Conservation (phyloP, 92 coral and sea anemone species). For the Palythoa grandis region DNA sequence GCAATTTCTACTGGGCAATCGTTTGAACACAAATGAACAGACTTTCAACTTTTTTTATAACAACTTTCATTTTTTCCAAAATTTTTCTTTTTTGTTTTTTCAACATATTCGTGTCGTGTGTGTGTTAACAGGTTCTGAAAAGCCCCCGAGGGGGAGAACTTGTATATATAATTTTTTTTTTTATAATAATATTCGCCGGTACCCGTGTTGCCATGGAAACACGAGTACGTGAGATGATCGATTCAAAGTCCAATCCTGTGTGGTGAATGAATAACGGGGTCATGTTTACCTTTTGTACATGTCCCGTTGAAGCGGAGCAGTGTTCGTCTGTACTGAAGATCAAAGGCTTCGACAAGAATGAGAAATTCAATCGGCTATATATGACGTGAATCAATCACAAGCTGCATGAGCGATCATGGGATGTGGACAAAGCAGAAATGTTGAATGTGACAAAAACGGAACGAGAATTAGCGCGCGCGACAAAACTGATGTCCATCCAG, state of each 20-base stretch:
- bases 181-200: too few relatives aligned
- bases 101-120: too few relatives aligned
- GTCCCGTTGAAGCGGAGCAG: not conserved
- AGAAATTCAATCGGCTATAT: not conserved
- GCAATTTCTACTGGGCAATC: too few relatives aligned
- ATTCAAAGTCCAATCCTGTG: not conserved
- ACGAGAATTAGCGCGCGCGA: not conserved
- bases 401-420: constrained; percentile 4
- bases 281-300: not conserved
- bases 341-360: not conserved
- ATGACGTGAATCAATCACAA: not conserved
- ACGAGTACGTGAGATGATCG: not conserved
- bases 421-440: constrained; percentile 32
- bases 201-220: constrained; percentile 30
- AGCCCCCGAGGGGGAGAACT: too few relatives aligned
- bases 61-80: too few relatives aligned
- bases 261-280: not conserved
- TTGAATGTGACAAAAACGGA: not conserved
- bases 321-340: not conserved
- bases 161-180: too few relatives aligned
- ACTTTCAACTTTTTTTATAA: too few relatives aligned
- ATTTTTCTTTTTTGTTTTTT: too few relatives aligned
- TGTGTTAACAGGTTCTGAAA: too few relatives aligned
- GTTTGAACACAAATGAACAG: too few relatives aligned
- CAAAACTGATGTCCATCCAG: not conserved